Conservation (phyloP, 2,888 invertebrate genomes). For the Pheosia tremula region DNA sequence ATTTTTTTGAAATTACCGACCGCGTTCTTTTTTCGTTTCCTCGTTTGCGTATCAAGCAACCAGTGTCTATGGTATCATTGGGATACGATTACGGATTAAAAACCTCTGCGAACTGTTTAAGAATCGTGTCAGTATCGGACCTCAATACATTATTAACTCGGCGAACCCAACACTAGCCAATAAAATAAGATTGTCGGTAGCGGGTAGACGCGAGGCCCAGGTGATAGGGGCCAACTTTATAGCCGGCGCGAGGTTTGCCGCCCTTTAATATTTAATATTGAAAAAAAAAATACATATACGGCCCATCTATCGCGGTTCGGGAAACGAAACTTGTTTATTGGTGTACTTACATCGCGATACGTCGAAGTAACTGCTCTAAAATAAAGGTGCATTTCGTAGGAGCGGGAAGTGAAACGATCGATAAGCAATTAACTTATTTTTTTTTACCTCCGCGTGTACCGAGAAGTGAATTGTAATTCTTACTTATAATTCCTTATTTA, state of each 20-base stretch:
- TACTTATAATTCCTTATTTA: too few relatives aligned
- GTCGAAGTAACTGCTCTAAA: constrained; percentile 36
- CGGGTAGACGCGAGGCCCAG: constrained; percentile 63
- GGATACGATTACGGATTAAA: too few relatives aligned
- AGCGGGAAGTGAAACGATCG: constrained; percentile 8
- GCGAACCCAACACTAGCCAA: constrained; percentile 57
- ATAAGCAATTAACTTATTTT: background rate
- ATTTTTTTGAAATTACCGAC: background rate
- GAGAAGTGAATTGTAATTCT: background rate
- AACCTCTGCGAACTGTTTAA: background rate
- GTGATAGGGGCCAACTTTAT: constrained; percentile 79
- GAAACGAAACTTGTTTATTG: constrained; percentile 65
- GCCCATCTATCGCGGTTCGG: constrained; percentile 62
- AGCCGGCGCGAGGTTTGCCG: constrained; percentile 73
- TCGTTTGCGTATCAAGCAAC: too few relatives aligned
- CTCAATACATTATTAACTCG: constrained; percentile 42
- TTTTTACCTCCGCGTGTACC: background rate
- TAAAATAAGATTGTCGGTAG: constrained; percentile 76
- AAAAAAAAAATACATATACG: constrained; percentile 60
- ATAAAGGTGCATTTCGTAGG: constrained; percentile 31
- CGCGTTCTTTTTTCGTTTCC: background rate
- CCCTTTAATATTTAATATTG: constrained; percentile 78
- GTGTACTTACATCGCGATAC: constrained; percentile 36
- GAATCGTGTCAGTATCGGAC: constrained; percentile 10
- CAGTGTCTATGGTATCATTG: too few relatives aligned